phyloP scores from a whole-genome alignment of 2,888 invertebrate species.

The Metellina segmentata region DNA sequence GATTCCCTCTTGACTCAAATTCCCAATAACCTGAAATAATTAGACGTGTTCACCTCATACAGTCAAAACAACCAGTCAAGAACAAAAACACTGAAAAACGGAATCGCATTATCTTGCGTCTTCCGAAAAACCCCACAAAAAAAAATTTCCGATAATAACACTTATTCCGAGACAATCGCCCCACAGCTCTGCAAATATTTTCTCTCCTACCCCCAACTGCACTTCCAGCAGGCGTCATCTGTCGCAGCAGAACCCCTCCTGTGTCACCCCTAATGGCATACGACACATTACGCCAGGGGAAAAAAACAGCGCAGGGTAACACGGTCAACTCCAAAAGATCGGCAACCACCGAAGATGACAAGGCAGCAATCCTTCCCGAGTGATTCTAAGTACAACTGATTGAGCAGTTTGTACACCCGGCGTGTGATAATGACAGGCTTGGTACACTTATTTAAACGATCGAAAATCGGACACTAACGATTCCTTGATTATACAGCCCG shows the following conservation, averaged over 20 bases:
- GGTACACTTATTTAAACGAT: slow-evolving; percentile 66
- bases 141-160: too few species aligned
- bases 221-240: background rate
- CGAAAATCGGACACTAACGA: slow-evolving; percentile 67
- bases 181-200: background rate
- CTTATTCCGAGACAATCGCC: too few species aligned
- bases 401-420: slow-evolving; percentile 67
- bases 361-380: slow-evolving; percentile 23
- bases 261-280: slow-evolving; percentile 27
- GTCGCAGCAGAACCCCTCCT: background rate
- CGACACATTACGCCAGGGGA: slow-evolving; percentile 38
- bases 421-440: slow-evolving; percentile 70
- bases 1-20: too few species aligned
- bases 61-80: too few species aligned
- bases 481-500: slow-evolving; percentile 68
- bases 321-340: slow-evolving; percentile 16
- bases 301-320: slow-evolving; percentile 4
- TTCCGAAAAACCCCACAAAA: too few species aligned
- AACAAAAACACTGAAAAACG: too few species aligned
- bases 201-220: background rate
- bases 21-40: too few species aligned
- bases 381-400: slow-evolving; percentile 67
- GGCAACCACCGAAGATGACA: slow-evolving; percentile 59
- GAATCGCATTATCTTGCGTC: too few species aligned
- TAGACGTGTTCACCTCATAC: too few species aligned